A percentile compares a stretch with the other conserved stretches of the same genome.
Conservation (phyloP, 2,888 invertebrate genomes). For the Zhuqinia jingwanae region DNA sequence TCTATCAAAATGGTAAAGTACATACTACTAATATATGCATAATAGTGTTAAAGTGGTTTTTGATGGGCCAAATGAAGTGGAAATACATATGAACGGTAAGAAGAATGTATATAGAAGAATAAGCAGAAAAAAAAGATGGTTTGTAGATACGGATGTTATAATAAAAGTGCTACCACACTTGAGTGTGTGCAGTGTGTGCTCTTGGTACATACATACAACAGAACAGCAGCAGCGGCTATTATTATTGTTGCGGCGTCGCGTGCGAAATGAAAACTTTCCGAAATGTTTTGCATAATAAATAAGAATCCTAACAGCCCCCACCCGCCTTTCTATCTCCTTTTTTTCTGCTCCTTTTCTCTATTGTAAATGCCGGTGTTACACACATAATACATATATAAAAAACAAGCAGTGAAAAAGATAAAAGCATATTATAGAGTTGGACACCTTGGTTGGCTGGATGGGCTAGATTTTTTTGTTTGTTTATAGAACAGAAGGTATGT, state of each 20-base stretch:
- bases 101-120: background rate
- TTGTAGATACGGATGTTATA: slow-evolving; percentile 11
- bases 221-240: too few species aligned
- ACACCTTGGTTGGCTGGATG: slow-evolving; percentile 39
- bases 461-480: slow-evolving; percentile 23
- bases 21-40: background rate
- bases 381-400: too few species aligned
- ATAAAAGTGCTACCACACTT: slow-evolving; percentile 9
- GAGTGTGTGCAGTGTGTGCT: background rate
- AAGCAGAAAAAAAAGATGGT: background rate
- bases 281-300: slow-evolving; percentile 70
- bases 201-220: background rate
- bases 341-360: too few species aligned
- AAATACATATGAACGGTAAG: slow-evolving; percentile 56
- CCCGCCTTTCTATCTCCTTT: slow-evolving; percentile 26
- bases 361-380: slow-evolving; percentile 6
- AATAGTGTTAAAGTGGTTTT: background rate
- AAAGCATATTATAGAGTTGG: slow-evolving; percentile 23
- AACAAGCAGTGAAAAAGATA: background rate
- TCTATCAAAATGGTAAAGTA: background rate
- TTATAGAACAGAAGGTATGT: too few species aligned
- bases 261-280: slow-evolving; percentile 62
- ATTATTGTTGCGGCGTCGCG: slow-evolving; percentile 48
- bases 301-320: slow-evolving; percentile 58
- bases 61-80: slow-evolving; percentile 52